Percentiles rank a stretch among this genome's conserved stretches.
Evolutionary conservation across 92 coral and sea anemone species (phyloP).

Genomic region (Phenganax subtilis): DNA sequence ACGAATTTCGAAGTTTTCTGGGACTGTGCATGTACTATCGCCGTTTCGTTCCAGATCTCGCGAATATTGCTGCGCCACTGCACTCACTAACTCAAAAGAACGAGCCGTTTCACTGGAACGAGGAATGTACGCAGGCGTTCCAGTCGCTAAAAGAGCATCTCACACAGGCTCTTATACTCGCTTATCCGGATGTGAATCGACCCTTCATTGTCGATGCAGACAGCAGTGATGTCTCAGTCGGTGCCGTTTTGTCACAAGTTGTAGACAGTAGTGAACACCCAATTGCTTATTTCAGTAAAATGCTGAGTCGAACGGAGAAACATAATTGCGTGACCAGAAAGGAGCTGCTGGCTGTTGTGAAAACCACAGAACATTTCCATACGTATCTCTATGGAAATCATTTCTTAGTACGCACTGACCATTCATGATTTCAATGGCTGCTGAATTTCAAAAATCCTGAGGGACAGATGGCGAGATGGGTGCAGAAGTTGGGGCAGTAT

Average conservation of each 20-base stretch:
- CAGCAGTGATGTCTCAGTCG: conserved; percentile 48
- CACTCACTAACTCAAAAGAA: background rate
- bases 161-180: conserved; percentile 54
- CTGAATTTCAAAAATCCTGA: background rate
- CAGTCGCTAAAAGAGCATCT: conserved; percentile 41
- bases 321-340: background rate
- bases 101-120: conserved; percentile 30
- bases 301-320: background rate
- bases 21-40: conserved; percentile 8
- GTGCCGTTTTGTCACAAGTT: conserved; percentile 54
- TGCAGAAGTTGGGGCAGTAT: background rate
- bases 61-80: conserved; percentile 17
- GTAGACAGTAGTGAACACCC: background rate
- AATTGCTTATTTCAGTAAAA: conserved; percentile 16
- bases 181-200: conserved; percentile 54
- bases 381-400: background rate
- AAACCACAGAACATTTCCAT: background rate
- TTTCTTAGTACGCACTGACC: background rate
- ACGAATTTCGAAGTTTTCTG: conserved; percentile 19
- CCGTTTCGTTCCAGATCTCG: background rate
- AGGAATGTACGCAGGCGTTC: conserved; percentile 50
- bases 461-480: background rate
- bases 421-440: background rate
- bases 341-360: background rate
- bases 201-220: conserved; percentile 62